phyloP scores from a whole-genome alignment of 2,113 vertebrate species.

The Myotis davidii region DNA sequence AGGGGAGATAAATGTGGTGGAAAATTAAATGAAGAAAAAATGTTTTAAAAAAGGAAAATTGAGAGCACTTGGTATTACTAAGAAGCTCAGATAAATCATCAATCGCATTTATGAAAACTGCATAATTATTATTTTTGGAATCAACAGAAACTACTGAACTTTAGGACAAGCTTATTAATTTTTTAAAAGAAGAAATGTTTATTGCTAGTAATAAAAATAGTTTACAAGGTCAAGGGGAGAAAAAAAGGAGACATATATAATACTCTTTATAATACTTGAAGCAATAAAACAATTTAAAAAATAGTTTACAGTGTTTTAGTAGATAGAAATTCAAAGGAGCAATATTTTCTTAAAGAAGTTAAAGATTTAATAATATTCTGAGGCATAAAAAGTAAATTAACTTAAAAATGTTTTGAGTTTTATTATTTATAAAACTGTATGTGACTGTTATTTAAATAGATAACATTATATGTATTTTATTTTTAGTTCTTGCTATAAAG shows the following conservation, averaged over 20 bases:
- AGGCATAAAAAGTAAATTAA: neutral
- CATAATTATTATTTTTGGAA: slow-evolving; percentile 28
- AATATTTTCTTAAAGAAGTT: neutral
- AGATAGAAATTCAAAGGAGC: neutral
- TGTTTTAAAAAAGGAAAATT: neutral
- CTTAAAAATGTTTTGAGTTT: neutral
- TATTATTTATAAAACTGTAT: neutral
- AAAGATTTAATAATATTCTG: neutral
- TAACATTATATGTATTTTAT: neutral
- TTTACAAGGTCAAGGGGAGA: neutral
- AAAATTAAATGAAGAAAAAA: neutral
- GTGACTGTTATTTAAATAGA: neutral
- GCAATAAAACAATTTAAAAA: neutral
- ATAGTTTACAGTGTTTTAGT: neutral
- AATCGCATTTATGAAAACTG: neutral
- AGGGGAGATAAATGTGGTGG: neutral
- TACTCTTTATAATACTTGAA: no score
- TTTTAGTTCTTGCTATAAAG: neutral
- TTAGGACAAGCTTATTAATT: slow-evolving; percentile 31
- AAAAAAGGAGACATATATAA: no score
- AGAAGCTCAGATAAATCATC: slow-evolving; percentile 32
- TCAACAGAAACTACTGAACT: neutral
- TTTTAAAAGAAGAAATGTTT: slow-evolving; percentile 24
- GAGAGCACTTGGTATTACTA: slow-evolving; percentile 47
- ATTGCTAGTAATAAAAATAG: neutral